These are phyloP conservation scores for Rhegmatorhina hoffmannsi DNA, from an alignment of 2,113 vertebrate genomes.

Conservation along the genomic window DNA sequence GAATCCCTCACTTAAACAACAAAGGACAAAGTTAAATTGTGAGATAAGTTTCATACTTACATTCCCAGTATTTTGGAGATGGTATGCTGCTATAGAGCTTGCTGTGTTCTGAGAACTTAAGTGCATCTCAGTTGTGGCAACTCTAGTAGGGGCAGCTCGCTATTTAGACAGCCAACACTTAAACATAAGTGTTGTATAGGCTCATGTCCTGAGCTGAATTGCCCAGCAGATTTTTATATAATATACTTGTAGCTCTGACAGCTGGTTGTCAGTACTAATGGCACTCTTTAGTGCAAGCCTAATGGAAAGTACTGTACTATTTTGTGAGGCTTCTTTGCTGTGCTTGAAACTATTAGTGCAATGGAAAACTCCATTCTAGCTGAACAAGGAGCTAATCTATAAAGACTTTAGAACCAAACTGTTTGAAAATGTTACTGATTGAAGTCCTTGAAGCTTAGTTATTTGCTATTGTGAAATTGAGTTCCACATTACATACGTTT, in stretches of 20 bases:
- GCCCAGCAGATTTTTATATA: neutral
- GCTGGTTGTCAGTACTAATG: neutral
- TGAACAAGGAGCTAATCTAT: neutral
- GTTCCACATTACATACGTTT: neutral
- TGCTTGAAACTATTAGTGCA: neutral
- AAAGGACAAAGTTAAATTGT: neutral
- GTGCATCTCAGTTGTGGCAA: neutral
- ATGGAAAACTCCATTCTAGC: neutral
- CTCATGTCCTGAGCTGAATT: neutral
- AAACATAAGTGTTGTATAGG: neutral
- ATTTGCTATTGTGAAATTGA: slow-evolving; percentile 6
- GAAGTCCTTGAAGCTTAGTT: neutral
- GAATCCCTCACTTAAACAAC: neutral
- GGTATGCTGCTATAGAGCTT: neutral
- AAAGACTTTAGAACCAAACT: neutral
- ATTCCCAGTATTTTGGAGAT: neutral
- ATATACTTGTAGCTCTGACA: neutral
- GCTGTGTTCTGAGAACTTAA: neutral
- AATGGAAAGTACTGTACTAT: neutral
- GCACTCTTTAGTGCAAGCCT: neutral
- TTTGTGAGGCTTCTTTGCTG: neutral
- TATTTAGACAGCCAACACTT: neutral
- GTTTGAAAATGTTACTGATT: neutral
- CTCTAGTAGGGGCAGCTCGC: neutral
- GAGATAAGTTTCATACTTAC: neutral